A percentile compares a stretch with the other conserved stretches of the same genome.
Conservation (phyloP, 2,797 vertebrate genomes). For the Chrysocyon brachyurus region DNA sequence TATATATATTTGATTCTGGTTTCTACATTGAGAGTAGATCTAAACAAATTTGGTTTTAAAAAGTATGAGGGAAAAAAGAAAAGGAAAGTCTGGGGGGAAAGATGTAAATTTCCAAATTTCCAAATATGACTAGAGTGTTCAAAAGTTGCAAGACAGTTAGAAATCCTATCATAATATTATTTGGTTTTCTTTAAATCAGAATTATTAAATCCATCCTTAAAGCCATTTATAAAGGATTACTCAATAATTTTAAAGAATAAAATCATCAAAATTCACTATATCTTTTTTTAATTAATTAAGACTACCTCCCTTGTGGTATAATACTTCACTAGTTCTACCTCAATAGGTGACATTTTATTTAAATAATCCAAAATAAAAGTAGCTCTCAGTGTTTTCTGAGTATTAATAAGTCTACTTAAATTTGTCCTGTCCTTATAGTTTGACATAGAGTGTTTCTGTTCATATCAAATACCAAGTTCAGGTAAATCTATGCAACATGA, state of each 20-base stretch:
- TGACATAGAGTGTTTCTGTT: neutral
- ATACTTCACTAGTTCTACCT: neutral
- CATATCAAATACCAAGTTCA: neutral
- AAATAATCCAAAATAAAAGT: conserved; percentile 39
- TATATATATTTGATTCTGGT: neutral
- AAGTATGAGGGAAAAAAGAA: neutral
- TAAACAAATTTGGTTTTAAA: neutral
- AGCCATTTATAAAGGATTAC: neutral
- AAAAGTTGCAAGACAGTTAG: neutral
- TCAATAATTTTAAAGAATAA: neutral
- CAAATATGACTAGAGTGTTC: neutral
- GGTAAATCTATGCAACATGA: neutral
- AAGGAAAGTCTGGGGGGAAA: neutral
- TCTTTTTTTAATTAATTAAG: neutral
- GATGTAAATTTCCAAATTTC: neutral
- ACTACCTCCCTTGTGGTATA: neutral
- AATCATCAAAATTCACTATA: neutral
- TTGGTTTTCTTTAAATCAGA: neutral
- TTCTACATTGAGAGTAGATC: neutral
- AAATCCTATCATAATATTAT: neutral
- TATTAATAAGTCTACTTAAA: neutral
- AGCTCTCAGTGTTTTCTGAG: neutral
- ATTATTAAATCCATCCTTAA: neutral
- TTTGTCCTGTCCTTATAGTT: neutral
- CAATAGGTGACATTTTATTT: neutral